These are phyloP conservation scores for Drosophila bocqueti DNA, from an alignment of 1,140 invertebrate species.

Conservation along the genomic window DNA sequence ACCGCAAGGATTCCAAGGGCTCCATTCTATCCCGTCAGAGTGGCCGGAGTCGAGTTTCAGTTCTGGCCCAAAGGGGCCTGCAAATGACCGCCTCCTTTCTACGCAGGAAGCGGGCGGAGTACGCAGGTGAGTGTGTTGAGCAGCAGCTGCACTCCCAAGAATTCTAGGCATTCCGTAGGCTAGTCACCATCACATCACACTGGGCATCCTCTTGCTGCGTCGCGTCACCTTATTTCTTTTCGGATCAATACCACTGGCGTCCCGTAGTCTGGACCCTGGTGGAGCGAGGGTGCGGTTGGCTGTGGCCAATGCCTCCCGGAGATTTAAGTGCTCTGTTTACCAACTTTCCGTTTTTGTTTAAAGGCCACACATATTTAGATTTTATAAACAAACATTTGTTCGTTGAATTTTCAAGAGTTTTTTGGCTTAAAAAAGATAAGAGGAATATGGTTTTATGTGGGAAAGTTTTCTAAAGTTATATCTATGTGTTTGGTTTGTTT, in stretches of 20 bases:
- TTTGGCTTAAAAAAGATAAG: background rate
- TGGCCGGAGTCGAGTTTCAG: slow-evolving; percentile 50
- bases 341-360: background rate
- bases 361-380: background rate
- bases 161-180: slow-evolving; percentile 20
- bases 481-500: background rate
- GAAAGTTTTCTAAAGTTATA: background rate
- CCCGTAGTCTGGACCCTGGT: slow-evolving; percentile 35
- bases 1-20: slow-evolving; percentile 72
- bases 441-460: background rate
- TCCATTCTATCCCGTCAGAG: slow-evolving; percentile 69
- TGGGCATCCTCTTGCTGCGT: slow-evolving; percentile 1
- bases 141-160: slow-evolving; percentile 2
- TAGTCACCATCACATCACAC: slow-evolving; percentile 17
- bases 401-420: background rate
- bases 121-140: slow-evolving; percentile 73
- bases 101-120: slow-evolving; percentile 71
- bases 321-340: slow-evolving; percentile 15
- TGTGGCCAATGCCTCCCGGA: slow-evolving; percentile 14
- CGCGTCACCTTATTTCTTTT: slow-evolving; percentile 9
- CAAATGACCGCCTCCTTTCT: slow-evolving; percentile 77
- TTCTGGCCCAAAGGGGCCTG: slow-evolving; percentile 59
- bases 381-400: slow-evolving; percentile 9
- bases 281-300: slow-evolving; percentile 28
- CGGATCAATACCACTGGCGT: slow-evolving; percentile 48